Conservation (phyloP, 30 jellyfish, hydroid and myxozoan genomes). For the Cassiopea andromeda region DNA sequence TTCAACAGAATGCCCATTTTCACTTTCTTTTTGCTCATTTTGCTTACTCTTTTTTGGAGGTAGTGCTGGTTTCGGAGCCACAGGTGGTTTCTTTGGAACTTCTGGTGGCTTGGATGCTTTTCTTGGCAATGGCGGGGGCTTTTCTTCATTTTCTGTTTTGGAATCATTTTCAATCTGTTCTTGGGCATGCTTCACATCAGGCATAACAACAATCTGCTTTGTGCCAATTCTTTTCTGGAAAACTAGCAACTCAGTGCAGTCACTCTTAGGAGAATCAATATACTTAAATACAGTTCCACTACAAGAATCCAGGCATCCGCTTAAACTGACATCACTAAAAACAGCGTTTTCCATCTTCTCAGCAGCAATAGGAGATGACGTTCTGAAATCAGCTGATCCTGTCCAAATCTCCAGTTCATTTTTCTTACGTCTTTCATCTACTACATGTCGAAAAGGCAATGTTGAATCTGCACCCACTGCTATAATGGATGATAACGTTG, state of each 20-base stretch:
- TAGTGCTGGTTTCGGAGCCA: constrained; percentile 73
- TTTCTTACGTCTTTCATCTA: constrained; percentile 24
- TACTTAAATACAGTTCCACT: constrained; percentile 44
- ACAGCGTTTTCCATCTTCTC: constrained; percentile 34
- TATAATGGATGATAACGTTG: constrained; percentile 84
- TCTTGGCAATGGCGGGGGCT: constrained; percentile 57
- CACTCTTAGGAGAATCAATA: constrained; percentile 57
- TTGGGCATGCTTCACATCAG: constrained; percentile 14
- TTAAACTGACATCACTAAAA: constrained; percentile 20
- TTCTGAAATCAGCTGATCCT: constrained; percentile 71
- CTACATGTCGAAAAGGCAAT: background rate
- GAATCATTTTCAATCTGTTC: background rate
- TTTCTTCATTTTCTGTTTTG: constrained; percentile 8
- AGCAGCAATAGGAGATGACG: constrained; percentile 61
- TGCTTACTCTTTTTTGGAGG: constrained; percentile 47
- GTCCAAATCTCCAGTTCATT: constrained; percentile 74
- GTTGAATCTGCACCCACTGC: constrained; percentile 44
- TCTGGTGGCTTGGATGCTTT: constrained; percentile 38
- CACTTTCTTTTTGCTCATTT: background rate
- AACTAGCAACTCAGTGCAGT: constrained; percentile 38
- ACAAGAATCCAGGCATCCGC: constrained; percentile 30
- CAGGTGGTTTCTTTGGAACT: constrained; percentile 68
- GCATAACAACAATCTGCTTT: constrained; percentile 24
- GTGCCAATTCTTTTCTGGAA: constrained; percentile 29
- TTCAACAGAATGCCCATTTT: background rate